phyloP scores from a whole-genome alignment of 2,797 vertebrate species.

The Varecia variegata region DNA sequence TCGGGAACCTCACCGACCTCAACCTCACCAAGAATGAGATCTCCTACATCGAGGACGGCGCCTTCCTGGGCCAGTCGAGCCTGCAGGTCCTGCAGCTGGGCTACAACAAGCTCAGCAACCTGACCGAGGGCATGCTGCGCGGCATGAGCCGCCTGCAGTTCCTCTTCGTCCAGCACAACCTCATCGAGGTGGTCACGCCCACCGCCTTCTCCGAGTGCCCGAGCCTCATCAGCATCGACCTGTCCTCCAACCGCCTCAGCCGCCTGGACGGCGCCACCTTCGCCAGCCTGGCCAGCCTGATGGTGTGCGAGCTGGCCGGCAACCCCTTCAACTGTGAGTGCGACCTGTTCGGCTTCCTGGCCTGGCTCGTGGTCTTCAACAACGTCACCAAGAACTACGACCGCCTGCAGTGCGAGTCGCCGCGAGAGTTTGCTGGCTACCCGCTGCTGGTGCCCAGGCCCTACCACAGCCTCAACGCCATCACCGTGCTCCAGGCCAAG shows the following conservation, averaged over 20 bases:
- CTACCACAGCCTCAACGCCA: conserved; percentile 93
- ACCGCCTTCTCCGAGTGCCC: conserved; percentile 97
- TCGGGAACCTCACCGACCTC: conserved; percentile 98
- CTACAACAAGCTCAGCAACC: conserved; percentile 97
- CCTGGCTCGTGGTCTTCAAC: conserved; percentile 97
- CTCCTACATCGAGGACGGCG: conserved; percentile 96
- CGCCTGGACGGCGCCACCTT: conserved; percentile 95
- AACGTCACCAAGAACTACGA: conserved; percentile 98
- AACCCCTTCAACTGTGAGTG: conserved; percentile 99
- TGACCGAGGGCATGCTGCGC: conserved; percentile 97
- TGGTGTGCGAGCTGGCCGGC: conserved; percentile 97
- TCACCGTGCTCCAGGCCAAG: conserved; percentile 93
- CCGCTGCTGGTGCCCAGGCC: conserved; percentile 93
- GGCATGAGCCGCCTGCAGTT: conserved; percentile 96
- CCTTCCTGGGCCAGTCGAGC: conserved; percentile 96
- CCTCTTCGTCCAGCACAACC: conserved; percentile 98
- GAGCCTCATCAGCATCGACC: conserved; percentile 96
- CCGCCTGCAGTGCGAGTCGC: conserved; percentile 97
- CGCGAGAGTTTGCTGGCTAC: conserved; percentile 93
- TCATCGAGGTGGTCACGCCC: conserved; percentile 95
- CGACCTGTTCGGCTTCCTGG: conserved; percentile 94
- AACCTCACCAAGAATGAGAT: conserved; percentile 99
- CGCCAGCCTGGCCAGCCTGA: conserved; percentile 91
- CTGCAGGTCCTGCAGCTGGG: conserved; percentile 97
- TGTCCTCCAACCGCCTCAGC: conserved; percentile 97